phyloP scores from a whole-genome alignment of 2,888 invertebrate species.

The Drosophila cracens region DNA sequence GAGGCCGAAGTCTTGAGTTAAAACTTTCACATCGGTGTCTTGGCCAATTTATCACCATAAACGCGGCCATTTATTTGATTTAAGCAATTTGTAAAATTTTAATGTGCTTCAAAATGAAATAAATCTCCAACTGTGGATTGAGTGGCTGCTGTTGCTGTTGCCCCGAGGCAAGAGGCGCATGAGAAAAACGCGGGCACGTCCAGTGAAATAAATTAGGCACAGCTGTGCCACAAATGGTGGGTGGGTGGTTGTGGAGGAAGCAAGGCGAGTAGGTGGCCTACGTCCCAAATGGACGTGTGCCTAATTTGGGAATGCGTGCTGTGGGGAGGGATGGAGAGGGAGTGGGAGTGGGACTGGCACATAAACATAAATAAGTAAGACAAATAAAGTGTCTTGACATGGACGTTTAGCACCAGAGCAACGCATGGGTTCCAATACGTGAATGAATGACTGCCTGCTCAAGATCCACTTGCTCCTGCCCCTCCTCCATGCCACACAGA shows the following conservation, averaged over 20 bases:
- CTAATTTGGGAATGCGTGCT: conserved; percentile 67
- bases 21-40: conserved; percentile 62
- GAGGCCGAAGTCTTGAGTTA: conserved; percentile 39
- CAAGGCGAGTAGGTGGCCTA: conserved; percentile 9
- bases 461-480: not conserved
- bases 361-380: conserved; percentile 78
- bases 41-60: conserved; percentile 75
- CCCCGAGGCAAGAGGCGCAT: not conserved
- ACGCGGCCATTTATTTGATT: conserved; percentile 78
- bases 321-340: not conserved
- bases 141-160: conserved; percentile 22
- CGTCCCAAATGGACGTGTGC: conserved; percentile 63
- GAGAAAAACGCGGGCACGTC: conserved; percentile 66
- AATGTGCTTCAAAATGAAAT: conserved; percentile 77
- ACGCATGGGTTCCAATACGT: not conserved
- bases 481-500: conserved; percentile 27
- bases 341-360: not conserved
- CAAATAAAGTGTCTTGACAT: conserved; percentile 76
- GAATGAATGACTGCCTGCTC: not conserved
- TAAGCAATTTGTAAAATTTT: conserved; percentile 79
- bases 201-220: conserved; percentile 75
- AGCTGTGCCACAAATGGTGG: conserved; percentile 56
- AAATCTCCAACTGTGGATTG: conserved; percentile 74
- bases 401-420: conserved; percentile 62
- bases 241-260: conserved; percentile 11